Percentiles rank a stretch among this genome's conserved stretches.
These are phyloP conservation scores for Oryzias curvinotus DNA, from an alignment of 2,113 vertebrate species.

Conservation along the genomic window DNA sequence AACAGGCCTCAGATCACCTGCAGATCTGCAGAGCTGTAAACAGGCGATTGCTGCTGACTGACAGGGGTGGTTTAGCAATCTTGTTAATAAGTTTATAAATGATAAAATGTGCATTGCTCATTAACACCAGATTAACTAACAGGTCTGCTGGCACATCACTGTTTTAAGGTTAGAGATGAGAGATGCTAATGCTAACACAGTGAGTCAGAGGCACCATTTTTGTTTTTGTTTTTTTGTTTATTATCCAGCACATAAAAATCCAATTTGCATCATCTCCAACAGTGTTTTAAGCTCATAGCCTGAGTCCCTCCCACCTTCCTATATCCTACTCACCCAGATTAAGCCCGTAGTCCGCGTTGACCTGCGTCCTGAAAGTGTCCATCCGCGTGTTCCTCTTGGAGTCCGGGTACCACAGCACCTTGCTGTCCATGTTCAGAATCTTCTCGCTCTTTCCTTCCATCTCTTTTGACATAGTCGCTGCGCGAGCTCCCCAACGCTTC, in stretches of 20 bases:
- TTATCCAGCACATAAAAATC: conserved; percentile 9
- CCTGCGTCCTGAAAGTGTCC: conserved; percentile 87
- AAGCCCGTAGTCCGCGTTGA: conserved; percentile 81
- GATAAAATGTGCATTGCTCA: no score
- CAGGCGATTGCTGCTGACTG: neutral
- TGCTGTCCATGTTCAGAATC: conserved; percentile 90
- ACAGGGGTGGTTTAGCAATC: no score
- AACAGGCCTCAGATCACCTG: neutral
- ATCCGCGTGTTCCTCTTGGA: conserved; percentile 89
- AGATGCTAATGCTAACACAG: neutral
- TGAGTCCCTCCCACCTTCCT: neutral
- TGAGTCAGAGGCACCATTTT: neutral
- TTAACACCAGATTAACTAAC: neutral
- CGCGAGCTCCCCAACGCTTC: neutral
- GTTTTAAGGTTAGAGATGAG: neutral
- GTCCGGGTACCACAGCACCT: conserved; percentile 94
- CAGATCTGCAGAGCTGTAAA: conserved; percentile 12
- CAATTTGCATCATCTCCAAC: conserved; percentile 6
- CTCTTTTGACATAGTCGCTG: conserved; percentile 83
- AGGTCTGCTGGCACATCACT: neutral
- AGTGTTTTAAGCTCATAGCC: neutral
- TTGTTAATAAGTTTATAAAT: no score
- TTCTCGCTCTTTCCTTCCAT: conserved; percentile 74
- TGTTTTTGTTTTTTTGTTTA: conserved; percentile 3
- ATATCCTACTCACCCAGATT: conserved; percentile 83